Base-by-base conservation (phyloP, 2,797 vertebrate genomes). In the Acanthornis magna region DNA sequence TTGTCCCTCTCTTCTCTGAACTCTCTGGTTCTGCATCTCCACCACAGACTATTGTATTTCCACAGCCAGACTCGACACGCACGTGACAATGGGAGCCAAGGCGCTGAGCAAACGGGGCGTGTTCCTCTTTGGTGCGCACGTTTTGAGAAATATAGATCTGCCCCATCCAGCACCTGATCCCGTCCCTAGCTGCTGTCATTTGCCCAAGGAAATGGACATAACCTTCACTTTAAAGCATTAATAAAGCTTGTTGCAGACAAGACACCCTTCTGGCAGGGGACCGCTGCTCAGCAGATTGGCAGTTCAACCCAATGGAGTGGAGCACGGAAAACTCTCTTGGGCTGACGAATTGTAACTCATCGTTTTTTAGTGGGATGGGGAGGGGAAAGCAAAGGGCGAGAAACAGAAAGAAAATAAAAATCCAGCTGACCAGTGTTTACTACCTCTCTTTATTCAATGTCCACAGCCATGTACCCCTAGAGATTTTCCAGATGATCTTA, bases 141-240 rank as follows among this genome's bases (percentile, higher is more conserved):
- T 91, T 95, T 54, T 65, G 93, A 95, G 91, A 91, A 93, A 92
- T 62, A 89, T 70, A 95, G 84, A 96, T 80, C 96, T 78, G 72
- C 96, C 97, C 96, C 97, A 94, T 36, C 48, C 88, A 97, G 97
- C 97, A 98, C 98, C 98, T 98, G 98, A 98, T 98, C 97, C 97
- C 96, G 92, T 67, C 97, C 97, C 94, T 86, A 23, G 97, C 93
- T 66, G 97, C 97, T 98, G 97, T 97, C 97, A 98, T 97, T 96
- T 98, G 97, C 96, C 96, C 97, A 97, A 97, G 96, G 97, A 98
- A 98, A 98, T 80, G 95, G 97, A 98, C 97, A 96, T 93, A 98
- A 97, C 97, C 97, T 98, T 98, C 97, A 93, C 97, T 97, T 96
- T 53, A 83, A 97, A 98, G 97, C 98, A 96, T 88, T 92, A 87